A percentile compares a stretch with the other conserved stretches of the same genome.
Evolutionary conservation across 2,113 vertebrate species (phyloP).

Genomic region (Amia ocellicauda): DNA sequence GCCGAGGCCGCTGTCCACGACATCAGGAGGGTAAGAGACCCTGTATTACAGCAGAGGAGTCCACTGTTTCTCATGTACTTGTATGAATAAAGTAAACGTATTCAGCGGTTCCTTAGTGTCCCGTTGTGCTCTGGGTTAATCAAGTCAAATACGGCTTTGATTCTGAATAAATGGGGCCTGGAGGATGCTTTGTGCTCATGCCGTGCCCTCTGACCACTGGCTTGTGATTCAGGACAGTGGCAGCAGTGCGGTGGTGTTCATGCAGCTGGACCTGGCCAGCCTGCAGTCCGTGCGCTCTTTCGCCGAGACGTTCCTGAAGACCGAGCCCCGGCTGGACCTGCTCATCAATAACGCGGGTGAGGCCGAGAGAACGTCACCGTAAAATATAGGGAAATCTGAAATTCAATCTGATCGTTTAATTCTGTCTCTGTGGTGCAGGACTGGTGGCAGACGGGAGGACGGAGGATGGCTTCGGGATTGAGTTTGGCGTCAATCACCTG

Average conservation of each 20-base stretch:
- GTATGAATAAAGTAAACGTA: no score
- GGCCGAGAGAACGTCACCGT: no score
- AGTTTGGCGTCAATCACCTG: conserved; percentile 81
- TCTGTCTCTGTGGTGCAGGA: conserved; percentile 50
- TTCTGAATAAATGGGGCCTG: neutral
- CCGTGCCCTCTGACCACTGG: neutral
- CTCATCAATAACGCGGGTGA: conserved; percentile 83
- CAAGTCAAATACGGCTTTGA: no score
- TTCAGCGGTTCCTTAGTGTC: no score
- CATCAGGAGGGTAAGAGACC: conserved; percentile 73
- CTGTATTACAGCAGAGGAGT: no score
- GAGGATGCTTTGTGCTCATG: neutral
- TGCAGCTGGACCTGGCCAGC: conserved; percentile 76
- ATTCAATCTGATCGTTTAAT: no score
- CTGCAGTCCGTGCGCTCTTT: conserved; percentile 71
- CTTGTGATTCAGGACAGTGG: conserved; percentile 47
- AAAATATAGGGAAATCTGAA: no score
- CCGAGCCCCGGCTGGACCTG: conserved; percentile 74
- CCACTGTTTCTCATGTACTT: no score
- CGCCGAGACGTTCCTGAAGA: conserved; percentile 66
- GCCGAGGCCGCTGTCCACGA: conserved; percentile 77
- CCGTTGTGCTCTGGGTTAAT: no score
- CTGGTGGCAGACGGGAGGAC: conserved; percentile 66
- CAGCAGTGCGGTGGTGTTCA: conserved; percentile 69
- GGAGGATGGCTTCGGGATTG: conserved; percentile 69